phyloP scores from a whole-genome alignment of 2,888 invertebrate species.

The Caenorhabditis sp. region DNA sequence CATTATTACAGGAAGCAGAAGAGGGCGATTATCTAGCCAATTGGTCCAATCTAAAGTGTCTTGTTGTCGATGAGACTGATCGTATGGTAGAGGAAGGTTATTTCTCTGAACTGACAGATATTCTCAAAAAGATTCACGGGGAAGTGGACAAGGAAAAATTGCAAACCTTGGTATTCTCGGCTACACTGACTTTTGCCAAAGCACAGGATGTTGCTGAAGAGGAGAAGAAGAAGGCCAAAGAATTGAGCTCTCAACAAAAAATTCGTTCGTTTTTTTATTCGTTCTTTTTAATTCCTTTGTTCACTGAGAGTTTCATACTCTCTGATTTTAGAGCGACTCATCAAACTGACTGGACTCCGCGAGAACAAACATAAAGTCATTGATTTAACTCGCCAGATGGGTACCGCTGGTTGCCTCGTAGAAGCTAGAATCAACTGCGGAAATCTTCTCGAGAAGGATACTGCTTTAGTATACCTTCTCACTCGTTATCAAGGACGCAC shows the following conservation, averaged over 20 bases:
- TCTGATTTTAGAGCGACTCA: slow-evolving; percentile 70
- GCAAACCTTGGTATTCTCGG: slow-evolving; percentile 97
- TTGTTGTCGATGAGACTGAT: slow-evolving; percentile 98
- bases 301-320: no score
- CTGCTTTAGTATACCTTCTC: slow-evolving; percentile 92
- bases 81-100: slow-evolving; percentile 97
- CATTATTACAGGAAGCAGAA: slow-evolving; percentile 79
- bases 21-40: slow-evolving; percentile 80
- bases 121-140: slow-evolving; percentile 90
- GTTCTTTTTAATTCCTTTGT: background rate
- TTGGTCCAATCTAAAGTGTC: slow-evolving; percentile 85
- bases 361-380: slow-evolving; percentile 88
- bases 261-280: slow-evolving; percentile 81
- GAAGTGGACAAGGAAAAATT: slow-evolving; percentile 84
- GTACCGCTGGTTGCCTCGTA: slow-evolving; percentile 90
- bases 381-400: slow-evolving; percentile 91
- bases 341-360: slow-evolving; percentile 78
- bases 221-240: slow-evolving; percentile 80
- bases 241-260: slow-evolving; percentile 84
- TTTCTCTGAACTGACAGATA: slow-evolving; percentile 92
- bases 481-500: slow-evolving; percentile 93
- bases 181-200: slow-evolving; percentile 94
- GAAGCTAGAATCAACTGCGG: slow-evolving; percentile 89
- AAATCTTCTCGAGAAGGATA: slow-evolving; percentile 86
- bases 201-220: slow-evolving; percentile 87